Percentiles rank a stretch among this genome's conserved stretches.
Evolutionary conservation across 2,113 vertebrate species (phyloP).

Genomic region (Cryptomyrus ogoouensis): DNA sequence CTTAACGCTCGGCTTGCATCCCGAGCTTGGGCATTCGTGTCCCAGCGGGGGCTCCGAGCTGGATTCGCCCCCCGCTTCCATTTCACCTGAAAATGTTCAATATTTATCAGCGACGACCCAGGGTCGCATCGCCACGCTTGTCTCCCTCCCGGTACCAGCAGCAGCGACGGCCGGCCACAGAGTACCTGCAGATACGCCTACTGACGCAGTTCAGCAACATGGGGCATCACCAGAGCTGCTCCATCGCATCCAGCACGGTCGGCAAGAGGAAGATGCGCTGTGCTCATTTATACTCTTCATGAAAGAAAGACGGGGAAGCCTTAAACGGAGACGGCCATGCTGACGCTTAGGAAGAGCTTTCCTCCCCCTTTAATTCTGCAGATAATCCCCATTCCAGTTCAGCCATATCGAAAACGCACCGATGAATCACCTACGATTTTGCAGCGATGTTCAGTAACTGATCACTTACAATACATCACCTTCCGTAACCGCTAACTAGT

Average conservation of each 20-base stretch:
- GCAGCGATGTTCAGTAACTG: neutral
- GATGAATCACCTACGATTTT: neutral
- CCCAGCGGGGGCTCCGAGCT: constrained; percentile 29
- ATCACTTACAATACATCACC: neutral
- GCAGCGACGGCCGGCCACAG: constrained; percentile 27
- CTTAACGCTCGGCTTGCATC: constrained; percentile 43
- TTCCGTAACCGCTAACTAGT: neutral
- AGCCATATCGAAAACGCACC: constrained; percentile 1
- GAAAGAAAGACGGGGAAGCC: neutral
- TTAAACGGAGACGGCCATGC: neutral
- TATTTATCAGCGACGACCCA: constrained; percentile 45
- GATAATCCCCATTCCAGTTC: neutral
- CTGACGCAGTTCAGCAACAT: constrained; percentile 55
- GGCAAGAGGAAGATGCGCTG: constrained; percentile 24
- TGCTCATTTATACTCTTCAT: neutral
- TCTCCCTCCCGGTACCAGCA: constrained; percentile 44
- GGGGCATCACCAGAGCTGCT: constrained; percentile 42
- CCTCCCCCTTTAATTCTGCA: neutral
- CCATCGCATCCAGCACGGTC: constrained; percentile 35
- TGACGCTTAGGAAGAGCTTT: neutral
- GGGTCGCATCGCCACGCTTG: constrained; percentile 56
- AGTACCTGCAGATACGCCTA: constrained; percentile 56
- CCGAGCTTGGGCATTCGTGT: constrained; percentile 38
- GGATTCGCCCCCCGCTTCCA: constrained; percentile 48
- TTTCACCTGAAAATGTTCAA: constrained; percentile 38